Evolutionary conservation across 2,888 invertebrate genomes (phyloP), one percentile per base, ranked within the genome.

Genomic region (Octodonta nipae): DNA sequence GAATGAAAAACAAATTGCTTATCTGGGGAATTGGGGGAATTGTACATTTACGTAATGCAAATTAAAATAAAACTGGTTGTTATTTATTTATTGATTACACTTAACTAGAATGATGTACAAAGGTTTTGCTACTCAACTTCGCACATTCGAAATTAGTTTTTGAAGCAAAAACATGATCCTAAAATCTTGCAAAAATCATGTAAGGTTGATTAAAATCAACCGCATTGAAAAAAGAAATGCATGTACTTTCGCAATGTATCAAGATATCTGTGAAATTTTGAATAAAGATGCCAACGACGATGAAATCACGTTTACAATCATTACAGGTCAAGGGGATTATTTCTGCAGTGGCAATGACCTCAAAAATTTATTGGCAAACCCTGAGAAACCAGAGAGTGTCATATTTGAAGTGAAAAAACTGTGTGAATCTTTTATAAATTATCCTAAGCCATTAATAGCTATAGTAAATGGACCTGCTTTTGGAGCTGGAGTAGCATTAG

Each of bases 381-480:
- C 30, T 5, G 17, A 26, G n/a, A 17, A 30, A 6, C 14, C 14
- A 4, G 37, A 34, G 26, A 15, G 24, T 3, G 36, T 44, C 3
- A 30, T 45, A 37, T 27, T 32, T 8, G 13, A 12, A 7, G 41
- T 50, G 8, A 39, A 46, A 32, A 36, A 71, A 4, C 81, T 82
- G 62, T 69, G 91, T 2, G 65, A 70, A 36, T 68, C 83, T 0
- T 78, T 89, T 45, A 85, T 92, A 41, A 74, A 77, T 43, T 91
- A 86, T 58, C 84, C 87, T 0, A 98, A 96, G 62, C 63, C 91
- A 17, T 56, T 96, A 26, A 69, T 95, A 40, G 84, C 81, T 8
- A 64, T 92, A 35, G 78, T 95, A 0, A 93, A 96, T 68, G 96
- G 96, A 2, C 92, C 92, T 25, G 88, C 91, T 8, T 75, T 95